Conservation (phyloP, 2,888 invertebrate genomes). For the Brachyptera putata region DNA sequence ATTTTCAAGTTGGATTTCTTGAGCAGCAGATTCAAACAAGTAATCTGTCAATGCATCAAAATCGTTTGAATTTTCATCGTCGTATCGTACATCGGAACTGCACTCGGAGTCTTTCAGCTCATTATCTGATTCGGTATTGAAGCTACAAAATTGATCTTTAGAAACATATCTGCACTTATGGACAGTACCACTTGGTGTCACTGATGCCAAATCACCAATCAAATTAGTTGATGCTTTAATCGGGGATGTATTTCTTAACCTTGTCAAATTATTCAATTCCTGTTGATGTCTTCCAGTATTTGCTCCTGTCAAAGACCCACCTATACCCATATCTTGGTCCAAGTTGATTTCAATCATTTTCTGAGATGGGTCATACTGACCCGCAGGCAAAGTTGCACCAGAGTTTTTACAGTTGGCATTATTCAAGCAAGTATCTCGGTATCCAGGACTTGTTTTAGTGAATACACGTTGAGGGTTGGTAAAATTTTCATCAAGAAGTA, state of each 20-base stretch:
- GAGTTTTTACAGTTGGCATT: no score
- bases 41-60: conserved; percentile 52
- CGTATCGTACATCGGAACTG: not conserved
- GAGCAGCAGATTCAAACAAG: conserved; percentile 40
- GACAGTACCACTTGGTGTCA: no score
- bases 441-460: no score
- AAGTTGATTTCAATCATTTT: not conserved
- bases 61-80: conserved; percentile 41
- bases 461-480: no score
- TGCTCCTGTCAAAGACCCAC: not conserved
- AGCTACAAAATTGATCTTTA: no score
- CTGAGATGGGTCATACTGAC: not conserved
- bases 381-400: not conserved
- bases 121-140: no score
- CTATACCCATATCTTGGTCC: not conserved
- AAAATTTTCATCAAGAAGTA: not conserved
- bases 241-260: no score
- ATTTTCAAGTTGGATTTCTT: conserved; percentile 36
- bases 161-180: no score
- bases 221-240: no score
- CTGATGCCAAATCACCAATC: no score
- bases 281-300: not conserved
- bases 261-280: no score
- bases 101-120: not conserved
- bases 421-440: no score